Base-by-base conservation (phyloP, 30 jellyfish, hydroid and myxozoan genomes). In the Sanderia malayensis region DNA sequence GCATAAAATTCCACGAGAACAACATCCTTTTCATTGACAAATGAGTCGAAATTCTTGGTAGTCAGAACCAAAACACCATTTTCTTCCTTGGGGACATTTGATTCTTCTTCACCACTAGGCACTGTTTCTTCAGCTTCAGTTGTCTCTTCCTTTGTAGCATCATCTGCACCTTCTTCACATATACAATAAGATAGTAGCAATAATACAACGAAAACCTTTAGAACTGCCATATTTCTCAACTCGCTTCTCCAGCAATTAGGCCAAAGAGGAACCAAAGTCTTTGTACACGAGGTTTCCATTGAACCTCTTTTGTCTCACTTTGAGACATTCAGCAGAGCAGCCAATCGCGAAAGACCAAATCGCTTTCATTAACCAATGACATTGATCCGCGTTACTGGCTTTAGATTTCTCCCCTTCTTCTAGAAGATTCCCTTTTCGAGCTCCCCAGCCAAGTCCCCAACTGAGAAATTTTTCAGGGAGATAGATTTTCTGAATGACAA, bases 1-100 rank as follows among this genome's bases (percentile, higher is more conserved):
- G 94, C 92, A 69, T 88, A 88, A 37, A 88, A 88, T 46, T 88
- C 95, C 4, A 88, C 93, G 28, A 88, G 92, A 44, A 81, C 58
- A 37, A 88, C 29, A 29, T 66, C 72, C 1, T 88, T 74, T 10
- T 75, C 82, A 53, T 88, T 81, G 55, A 88, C 76, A 62, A 80
- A 85, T 22, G 47, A 79, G 57, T 88, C 95, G 49, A 88, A 88
- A 55, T 88, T 81, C 24, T 75, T 69, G 8, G 86, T 26, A 9
- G 87, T 88, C 47, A 88, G 69, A 27, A 88, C 84, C 63, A 88
- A 60, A 1, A 88, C 97, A 44, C 83, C 95, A 44, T 74, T 71
- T 58, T 88, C 97, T 70, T 88, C 97, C 30, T 60, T 76, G 15
- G 71, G 47, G 11, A 8, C 30, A 22, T 4, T 9, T 2, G 37